These are phyloP conservation scores for Macrotrachela quadricornifera DNA, from an alignment of 1,140 invertebrate species.

Conservation along the genomic window DNA sequence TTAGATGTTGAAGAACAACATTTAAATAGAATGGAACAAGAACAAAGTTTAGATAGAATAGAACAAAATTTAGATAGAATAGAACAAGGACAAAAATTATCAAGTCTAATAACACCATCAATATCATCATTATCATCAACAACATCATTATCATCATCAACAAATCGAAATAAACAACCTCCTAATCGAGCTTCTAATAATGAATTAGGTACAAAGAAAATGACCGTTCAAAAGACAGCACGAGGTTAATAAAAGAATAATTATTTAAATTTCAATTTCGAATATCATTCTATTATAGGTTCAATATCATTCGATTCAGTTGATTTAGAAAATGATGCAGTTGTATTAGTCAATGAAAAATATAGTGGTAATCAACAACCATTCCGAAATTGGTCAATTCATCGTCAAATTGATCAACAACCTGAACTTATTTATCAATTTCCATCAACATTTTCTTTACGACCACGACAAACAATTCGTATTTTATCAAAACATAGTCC, in stretches of 20 bases:
- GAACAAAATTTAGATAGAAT: not conserved
- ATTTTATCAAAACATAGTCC: too few species aligned
- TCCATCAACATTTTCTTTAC: not conserved
- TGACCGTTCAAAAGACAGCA: constrained; percentile 4
- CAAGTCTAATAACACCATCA: too few species aligned
- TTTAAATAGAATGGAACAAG: not conserved
- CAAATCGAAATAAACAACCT: too few species aligned
- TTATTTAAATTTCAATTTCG: not conserved
- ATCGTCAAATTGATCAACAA: constrained; percentile 4
- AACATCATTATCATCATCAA: too few species aligned
- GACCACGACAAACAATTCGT: too few species aligned
- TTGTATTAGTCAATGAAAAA: not conserved
- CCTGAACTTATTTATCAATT: constrained; percentile 1
- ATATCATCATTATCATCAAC: too few species aligned
- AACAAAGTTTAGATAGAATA: not conserved
- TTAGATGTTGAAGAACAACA: not conserved
- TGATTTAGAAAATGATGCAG: not conserved
- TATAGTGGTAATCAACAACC: constrained; percentile 1
- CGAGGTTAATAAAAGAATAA: constrained; percentile 4
- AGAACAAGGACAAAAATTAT: not conserved
- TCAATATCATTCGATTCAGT: not conserved
- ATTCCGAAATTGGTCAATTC: constrained; percentile 4
- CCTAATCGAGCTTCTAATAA: not conserved
- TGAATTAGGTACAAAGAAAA: constrained; percentile 2
- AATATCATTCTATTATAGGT: not conserved